phyloP scores from a whole-genome alignment of 2,888 invertebrate species.

The Aethes cnicana region DNA sequence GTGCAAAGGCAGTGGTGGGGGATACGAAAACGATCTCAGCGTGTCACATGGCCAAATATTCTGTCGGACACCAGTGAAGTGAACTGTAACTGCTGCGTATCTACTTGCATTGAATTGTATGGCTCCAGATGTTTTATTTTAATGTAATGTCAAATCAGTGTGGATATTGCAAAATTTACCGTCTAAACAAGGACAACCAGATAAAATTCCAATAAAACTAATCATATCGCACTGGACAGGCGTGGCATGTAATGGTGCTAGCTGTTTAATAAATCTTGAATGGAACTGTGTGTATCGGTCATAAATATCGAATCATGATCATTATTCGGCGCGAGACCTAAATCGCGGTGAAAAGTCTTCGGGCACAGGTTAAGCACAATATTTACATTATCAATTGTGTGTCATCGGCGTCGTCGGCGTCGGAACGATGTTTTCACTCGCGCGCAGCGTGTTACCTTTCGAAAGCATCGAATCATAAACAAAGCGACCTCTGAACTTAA shows the following conservation, averaged over 20 bases:
- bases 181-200: conserved; percentile 25
- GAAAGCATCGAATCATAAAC: conserved; percentile 79
- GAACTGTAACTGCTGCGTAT: too few relatives aligned
- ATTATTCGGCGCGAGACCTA: conserved; percentile 43
- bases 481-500: conserved; percentile 80
- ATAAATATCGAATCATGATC: conserved; percentile 44
- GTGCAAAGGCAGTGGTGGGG: too few relatives aligned
- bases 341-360: conserved; percentile 51
- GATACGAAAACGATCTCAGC: too few relatives aligned
- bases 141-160: conserved; percentile 17
- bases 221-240: conserved; percentile 27
- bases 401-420: conserved; percentile 65
- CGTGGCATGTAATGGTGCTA: conserved; percentile 31
- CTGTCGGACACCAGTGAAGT: too few relatives aligned
- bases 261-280: conserved; percentile 31
- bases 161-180: conserved; percentile 22
- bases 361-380: conserved; percentile 65
- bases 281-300: conserved; percentile 29
- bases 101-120: conserved; percentile 1
- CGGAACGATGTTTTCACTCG: conserved; percentile 73
- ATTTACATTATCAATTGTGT: conserved; percentile 79
- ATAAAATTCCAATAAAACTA: conserved; percentile 32
- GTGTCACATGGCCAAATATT: too few relatives aligned
- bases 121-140: conserved; percentile 14
- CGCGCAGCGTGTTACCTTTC: conserved; percentile 76